Conservation (phyloP, 2,888 invertebrate genomes). For the Ceraclea dissimilis region DNA sequence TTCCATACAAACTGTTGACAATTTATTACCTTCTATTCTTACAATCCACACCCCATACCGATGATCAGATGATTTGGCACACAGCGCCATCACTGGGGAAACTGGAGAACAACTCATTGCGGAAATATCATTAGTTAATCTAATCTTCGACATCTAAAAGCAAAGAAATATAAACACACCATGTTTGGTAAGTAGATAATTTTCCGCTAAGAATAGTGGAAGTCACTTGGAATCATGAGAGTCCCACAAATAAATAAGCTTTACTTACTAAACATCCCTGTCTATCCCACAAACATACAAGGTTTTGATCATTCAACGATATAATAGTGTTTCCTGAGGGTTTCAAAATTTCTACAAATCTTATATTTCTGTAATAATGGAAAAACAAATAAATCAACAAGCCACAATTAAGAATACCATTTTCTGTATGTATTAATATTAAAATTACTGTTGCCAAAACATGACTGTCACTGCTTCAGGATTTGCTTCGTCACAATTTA, state of each 20-base stretch:
- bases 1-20: constrained; percentile 28
- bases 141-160: constrained; percentile 33
- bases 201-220: neutral
- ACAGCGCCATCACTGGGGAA: constrained; percentile 35
- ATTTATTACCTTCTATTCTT: constrained; percentile 24
- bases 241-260: too few relatives aligned
- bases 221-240: too few relatives aligned
- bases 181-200: neutral
- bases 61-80: constrained; percentile 31
- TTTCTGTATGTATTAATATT: too few relatives aligned
- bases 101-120: constrained; percentile 38
- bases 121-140: constrained; percentile 34
- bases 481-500: neutral
- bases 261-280: constrained; percentile 19
- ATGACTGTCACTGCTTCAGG: neutral
- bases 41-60: constrained; percentile 37
- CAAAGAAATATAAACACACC: too few relatives aligned
- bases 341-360: constrained; percentile 13
- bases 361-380: neutral
- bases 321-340: constrained; percentile 17
- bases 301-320: constrained; percentile 16
- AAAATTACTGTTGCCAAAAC: constrained; percentile 2
- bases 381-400: neutral
- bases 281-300: constrained; percentile 20
- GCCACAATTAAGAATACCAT: neutral